These are phyloP conservation scores for Decapterus maruadsi DNA, from an alignment of 2,797 vertebrate species.

Conservation along the genomic window DNA sequence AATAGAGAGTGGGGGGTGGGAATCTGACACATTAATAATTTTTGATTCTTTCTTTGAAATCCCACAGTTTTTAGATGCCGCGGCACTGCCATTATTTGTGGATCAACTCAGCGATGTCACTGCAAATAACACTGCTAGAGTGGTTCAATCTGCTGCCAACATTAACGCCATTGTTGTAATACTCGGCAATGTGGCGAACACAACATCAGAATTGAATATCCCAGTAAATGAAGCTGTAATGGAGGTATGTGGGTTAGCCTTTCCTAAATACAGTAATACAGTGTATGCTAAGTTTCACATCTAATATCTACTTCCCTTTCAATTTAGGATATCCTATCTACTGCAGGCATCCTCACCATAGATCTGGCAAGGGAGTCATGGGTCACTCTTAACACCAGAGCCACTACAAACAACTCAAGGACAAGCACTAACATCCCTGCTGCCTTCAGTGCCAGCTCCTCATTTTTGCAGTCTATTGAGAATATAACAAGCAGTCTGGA, in stretches of 20 bases:
- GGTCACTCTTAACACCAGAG: constrained; percentile 70
- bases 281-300: neutral
- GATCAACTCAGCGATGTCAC: neutral
- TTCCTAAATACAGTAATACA: neutral
- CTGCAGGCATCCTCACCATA: constrained; percentile 75
- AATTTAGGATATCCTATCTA: constrained; percentile 85
- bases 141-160: constrained; percentile 67
- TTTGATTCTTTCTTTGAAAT: constrained; percentile 12
- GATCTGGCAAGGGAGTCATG: constrained; percentile 58
- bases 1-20: too few relatives aligned
- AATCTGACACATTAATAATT: too few relatives aligned
- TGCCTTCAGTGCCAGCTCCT: constrained; percentile 42
- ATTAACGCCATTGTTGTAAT: constrained; percentile 81
- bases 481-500: constrained; percentile 51
- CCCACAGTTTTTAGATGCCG: constrained; percentile 28
- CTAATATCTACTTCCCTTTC: constrained; percentile 21
- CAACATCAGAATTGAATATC: constrained; percentile 31
- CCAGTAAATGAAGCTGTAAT: constrained; percentile 16
- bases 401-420: neutral
- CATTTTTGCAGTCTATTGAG: constrained; percentile 86
- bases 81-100: constrained; percentile 73
- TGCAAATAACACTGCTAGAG: rapidly evolving
- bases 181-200: constrained; percentile 76
- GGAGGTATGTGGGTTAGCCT: constrained; percentile 47
- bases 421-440: neutral